Conservation (phyloP, 2,113 vertebrate genomes). For the Ancistrus triradiatus region DNA sequence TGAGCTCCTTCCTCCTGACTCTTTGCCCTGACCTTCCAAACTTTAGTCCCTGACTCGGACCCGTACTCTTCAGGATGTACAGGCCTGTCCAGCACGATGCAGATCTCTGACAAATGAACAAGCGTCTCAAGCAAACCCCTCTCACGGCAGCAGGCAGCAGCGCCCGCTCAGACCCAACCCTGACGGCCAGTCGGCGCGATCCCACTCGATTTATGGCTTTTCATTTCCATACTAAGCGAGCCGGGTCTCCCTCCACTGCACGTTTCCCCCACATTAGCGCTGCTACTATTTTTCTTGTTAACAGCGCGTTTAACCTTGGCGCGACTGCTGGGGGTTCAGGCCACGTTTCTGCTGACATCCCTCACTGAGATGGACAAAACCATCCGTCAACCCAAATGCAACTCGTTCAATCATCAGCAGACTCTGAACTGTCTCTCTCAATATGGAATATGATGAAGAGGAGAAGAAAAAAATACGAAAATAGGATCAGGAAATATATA, state of each 20-base stretch:
- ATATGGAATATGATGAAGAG: background rate
- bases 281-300: constrained; percentile 44
- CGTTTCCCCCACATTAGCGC: constrained; percentile 38
- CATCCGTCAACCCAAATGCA: background rate
- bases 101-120: constrained; percentile 27
- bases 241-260: constrained; percentile 40
- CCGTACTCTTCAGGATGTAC: constrained; percentile 13
- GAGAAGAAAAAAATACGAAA: background rate
- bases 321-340: constrained; percentile 3
- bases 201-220: constrained; percentile 53
- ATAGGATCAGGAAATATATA: too few species aligned
- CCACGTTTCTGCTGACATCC: background rate
- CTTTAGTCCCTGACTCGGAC: constrained; percentile 9
- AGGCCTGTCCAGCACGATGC: constrained; percentile 12
- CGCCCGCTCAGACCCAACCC: constrained; percentile 29
- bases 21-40: background rate
- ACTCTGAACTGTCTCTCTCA: background rate
- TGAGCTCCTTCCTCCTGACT: constrained; percentile 7
- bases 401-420: background rate
- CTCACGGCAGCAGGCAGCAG: constrained; percentile 24
- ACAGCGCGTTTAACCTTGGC: constrained; percentile 43
- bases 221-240: constrained; percentile 57
- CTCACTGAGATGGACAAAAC: background rate
- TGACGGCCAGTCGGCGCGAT: background rate
- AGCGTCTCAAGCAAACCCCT: background rate